Conservation (phyloP, 2,797 vertebrate species). For the Harpagifer antarcticus region DNA sequence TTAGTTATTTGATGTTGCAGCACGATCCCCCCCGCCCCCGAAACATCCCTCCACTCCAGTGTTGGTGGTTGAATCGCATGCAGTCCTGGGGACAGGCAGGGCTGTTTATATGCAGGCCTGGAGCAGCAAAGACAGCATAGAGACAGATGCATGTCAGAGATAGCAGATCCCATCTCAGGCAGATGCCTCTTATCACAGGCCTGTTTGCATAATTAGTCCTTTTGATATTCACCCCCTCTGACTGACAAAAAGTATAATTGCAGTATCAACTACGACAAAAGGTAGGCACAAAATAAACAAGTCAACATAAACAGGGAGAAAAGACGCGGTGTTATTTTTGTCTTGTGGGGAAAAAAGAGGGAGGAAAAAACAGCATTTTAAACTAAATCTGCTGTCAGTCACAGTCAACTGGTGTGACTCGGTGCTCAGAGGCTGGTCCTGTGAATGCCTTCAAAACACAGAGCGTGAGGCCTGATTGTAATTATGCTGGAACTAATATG, state of each 20-base stretch:
- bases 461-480: slow-evolving; percentile 87
- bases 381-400: slow-evolving; percentile 87
- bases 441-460: slow-evolving; percentile 85
- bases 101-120: slow-evolving; percentile 86
- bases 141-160: slow-evolving; percentile 90
- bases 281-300: slow-evolving; percentile 86
- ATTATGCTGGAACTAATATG: slow-evolving; percentile 91
- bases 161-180: slow-evolving; percentile 87
- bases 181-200: slow-evolving; percentile 81
- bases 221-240: slow-evolving; percentile 82
- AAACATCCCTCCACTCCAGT: slow-evolving; percentile 80
- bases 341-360: slow-evolving; percentile 81
- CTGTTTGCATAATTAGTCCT: slow-evolving; percentile 85
- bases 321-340: slow-evolving; percentile 85
- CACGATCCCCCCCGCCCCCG: slow-evolving; percentile 65
- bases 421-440: slow-evolving; percentile 84
- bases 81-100: slow-evolving; percentile 83
- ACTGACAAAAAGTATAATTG: slow-evolving; percentile 89
- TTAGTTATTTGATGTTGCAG: slow-evolving; percentile 86
- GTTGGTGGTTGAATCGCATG: slow-evolving; percentile 83
- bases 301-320: slow-evolving; percentile 85
- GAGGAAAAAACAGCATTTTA: slow-evolving; percentile 75
- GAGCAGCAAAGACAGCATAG: slow-evolving; percentile 83
- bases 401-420: slow-evolving; percentile 88
- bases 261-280: slow-evolving; percentile 86